Percentiles rank a stretch among this genome's conserved stretches.
These are phyloP conservation scores for Phrynosoma platyrhinos DNA, from an alignment of 2,113 vertebrate genomes.

Conservation along the genomic window DNA sequence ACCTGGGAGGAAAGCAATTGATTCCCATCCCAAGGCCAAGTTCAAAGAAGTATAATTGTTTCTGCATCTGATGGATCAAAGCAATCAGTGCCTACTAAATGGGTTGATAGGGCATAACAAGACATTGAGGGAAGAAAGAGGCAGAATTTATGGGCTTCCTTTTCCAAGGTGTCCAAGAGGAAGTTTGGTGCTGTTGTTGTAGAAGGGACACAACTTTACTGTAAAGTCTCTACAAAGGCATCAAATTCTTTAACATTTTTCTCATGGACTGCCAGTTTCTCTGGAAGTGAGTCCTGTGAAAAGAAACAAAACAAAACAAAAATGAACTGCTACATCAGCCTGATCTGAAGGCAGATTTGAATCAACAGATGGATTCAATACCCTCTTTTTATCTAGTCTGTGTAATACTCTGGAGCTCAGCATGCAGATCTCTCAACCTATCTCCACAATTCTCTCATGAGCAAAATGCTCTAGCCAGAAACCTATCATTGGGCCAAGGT, in stretches of 20 bases:
- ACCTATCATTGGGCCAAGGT: not conserved
- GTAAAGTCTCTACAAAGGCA: conserved; percentile 97
- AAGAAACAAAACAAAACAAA: conserved; percentile 25
- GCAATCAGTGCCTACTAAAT: conserved; percentile 48
- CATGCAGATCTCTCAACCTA: not conserved
- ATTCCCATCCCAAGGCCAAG: conserved; percentile 7
- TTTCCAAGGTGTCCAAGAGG: conserved; percentile 56
- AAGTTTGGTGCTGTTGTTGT: conserved; percentile 55
- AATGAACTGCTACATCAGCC: conserved; percentile 1
- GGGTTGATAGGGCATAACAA: conserved; percentile 31
- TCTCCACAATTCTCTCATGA: not conserved
- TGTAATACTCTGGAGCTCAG: not conserved
- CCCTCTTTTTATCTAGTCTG: not conserved
- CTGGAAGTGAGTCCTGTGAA: conserved; percentile 92
- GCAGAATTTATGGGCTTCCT: conserved; percentile 37
- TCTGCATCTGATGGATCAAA: conserved; percentile 37
- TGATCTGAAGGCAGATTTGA: conserved; percentile 26
- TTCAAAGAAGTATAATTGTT: conserved; percentile 37
- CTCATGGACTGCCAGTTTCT: conserved; percentile 96
- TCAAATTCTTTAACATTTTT: conserved; percentile 98
- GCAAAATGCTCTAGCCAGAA: not conserved
- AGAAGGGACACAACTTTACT: conserved; percentile 77
- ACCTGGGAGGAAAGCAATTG: conserved; percentile 4
- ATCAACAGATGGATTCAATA: not conserved
- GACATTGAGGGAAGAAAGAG: conserved; percentile 2